These are phyloP conservation scores for Turdus rufiventris DNA, from an alignment of 2,113 vertebrate genomes.

Conservation along the genomic window DNA sequence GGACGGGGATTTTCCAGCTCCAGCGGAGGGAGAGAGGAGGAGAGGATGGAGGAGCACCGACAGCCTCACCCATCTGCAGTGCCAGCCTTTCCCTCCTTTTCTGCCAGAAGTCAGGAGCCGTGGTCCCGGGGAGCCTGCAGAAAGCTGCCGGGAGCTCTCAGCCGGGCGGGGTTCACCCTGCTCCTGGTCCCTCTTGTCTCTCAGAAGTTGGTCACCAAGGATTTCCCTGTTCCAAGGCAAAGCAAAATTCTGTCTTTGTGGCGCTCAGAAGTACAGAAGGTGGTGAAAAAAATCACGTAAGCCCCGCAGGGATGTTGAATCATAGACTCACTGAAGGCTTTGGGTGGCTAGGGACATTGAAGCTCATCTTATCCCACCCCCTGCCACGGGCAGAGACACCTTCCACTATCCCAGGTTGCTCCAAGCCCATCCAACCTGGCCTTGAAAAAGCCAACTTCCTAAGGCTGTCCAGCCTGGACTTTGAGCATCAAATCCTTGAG, in stretches of 20 bases:
- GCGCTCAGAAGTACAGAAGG: neutral
- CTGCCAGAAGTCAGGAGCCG: neutral
- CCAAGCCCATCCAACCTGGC: neutral
- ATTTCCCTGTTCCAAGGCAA: neutral
- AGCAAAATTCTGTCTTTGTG: neutral
- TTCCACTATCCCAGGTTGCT: neutral
- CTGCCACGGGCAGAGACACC: neutral
- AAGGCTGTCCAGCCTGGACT: neutral
- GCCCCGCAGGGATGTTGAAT: no score
- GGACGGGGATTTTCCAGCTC: neutral
- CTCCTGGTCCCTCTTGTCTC: neutral
- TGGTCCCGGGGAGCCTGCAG: accelerated
- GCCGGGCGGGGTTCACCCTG: neutral
- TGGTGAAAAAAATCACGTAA: neutral
- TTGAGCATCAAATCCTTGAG: neutral
- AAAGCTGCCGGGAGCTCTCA: neutral
- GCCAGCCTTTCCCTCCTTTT: neutral
- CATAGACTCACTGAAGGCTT: neutral
- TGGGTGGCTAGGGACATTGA: neutral
- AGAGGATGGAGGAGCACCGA: neutral
- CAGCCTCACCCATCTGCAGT: neutral
- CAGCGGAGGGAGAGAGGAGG: no score
- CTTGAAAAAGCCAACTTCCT: neutral
- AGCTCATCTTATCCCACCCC: neutral
- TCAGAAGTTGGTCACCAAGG: neutral